These are phyloP conservation scores for Blastobasis adustella DNA, from an alignment of 2,888 invertebrate species.

Conservation along the genomic window DNA sequence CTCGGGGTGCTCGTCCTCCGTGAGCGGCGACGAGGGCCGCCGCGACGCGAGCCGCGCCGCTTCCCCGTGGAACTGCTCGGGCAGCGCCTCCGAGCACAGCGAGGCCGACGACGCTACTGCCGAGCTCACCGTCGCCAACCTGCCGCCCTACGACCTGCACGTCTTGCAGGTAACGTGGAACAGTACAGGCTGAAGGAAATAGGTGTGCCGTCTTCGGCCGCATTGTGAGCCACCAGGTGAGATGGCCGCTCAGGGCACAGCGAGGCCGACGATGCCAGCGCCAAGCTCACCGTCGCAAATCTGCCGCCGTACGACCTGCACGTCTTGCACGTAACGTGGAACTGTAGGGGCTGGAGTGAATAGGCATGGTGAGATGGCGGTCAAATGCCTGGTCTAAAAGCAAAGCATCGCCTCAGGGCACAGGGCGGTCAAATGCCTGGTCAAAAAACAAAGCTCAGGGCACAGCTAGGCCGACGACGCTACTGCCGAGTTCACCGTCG, in stretches of 20 bases:
- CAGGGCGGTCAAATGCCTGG: too few species aligned
- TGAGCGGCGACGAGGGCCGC: constrained; percentile 52
- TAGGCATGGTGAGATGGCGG: too few species aligned
- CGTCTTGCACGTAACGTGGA: constrained; percentile 54
- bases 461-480: constrained; percentile 54
- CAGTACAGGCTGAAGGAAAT: neutral
- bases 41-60: constrained; percentile 46
- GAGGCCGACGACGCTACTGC: constrained; percentile 46
- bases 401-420: too few species aligned
- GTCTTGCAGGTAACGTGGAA: constrained; percentile 37
- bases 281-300: constrained; percentile 61
- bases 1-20: constrained; percentile 60
- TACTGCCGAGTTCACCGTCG: constrained; percentile 53
- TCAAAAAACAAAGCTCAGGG: constrained; percentile 19
- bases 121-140: constrained; percentile 59
- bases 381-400: too few species aligned
- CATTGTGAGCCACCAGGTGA: too few species aligned
- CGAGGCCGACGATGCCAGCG: constrained; percentile 44
- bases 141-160: constrained; percentile 54
- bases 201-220: neutral
- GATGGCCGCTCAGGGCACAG: too few species aligned
- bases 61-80: constrained; percentile 66
- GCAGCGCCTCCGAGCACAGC: constrained; percentile 58
- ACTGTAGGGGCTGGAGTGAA: too few species aligned
- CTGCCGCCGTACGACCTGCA: constrained; percentile 53